Base-by-base conservation (phyloP, 2,888 invertebrate genomes). In the Microdon myrmicae region DNA sequence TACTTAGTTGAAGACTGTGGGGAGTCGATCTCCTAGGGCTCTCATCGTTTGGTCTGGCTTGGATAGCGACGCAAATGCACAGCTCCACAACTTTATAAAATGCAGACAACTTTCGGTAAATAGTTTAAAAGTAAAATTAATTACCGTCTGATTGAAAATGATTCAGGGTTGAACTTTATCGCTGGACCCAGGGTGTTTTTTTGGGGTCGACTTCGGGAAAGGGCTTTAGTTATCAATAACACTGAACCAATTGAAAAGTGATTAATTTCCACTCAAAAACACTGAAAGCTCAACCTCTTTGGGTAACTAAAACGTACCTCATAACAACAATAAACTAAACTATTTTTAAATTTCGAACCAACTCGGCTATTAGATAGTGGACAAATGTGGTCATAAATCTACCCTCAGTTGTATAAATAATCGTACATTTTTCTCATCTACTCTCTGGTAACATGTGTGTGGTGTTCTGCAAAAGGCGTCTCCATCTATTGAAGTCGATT, bases 81-180 rank as follows among this genome's bases (percentile, higher is more conserved):
- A n/a, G n/a, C n/a, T n/a, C n/a, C n/a, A n/a, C n/a, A n/a, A n/a
- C n/a, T n/a, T n/a, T n/a, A n/a, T n/a, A n/a, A n/a, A n/a, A n/a
- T n/a, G n/a, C n/a, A n/a, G n/a, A n/a, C n/a, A 58, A 56, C 39
- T 58, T 58, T 58, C 37, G 39, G 39, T 45, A 64, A 61, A 41
- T 64, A 51, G 41, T 58, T 64, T 64, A 31, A 56, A 64, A 64
- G 51, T 64, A 56, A 64, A 64, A 64, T 64, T 64, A 64, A 64
- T 56, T 64, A 64, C 51, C 45, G 45, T 41, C 61, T 56, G 51
- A 64, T 64, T 58, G 49, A 51, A 51, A 64, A 51, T 64, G 61
- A 58, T 64, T 58, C 61, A 58, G 49, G 34, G 37, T 28, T 45
- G 58, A 25, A 37, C 45, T 45, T 64, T 56, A 58, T 41, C 44